Evolutionary conservation across 1,140 invertebrate species (phyloP).

Genomic region (Drosophila mojavensis): DNA sequence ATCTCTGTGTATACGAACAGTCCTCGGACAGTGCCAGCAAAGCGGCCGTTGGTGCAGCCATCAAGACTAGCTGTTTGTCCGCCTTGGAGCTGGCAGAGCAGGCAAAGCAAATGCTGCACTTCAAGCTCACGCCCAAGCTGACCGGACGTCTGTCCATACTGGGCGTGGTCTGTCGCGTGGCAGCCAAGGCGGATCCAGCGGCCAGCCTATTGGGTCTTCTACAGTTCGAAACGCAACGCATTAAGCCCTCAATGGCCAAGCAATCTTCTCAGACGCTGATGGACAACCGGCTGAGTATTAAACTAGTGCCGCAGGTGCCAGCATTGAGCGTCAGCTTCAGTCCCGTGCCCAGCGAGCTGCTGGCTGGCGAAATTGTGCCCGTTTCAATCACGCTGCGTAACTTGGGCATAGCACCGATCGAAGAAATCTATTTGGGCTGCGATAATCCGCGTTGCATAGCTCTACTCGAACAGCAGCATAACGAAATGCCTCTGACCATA

Average conservation of each 20-base stretch:
- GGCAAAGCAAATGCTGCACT: slow-evolving; percentile 79
- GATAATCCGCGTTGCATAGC: slow-evolving; percentile 86
- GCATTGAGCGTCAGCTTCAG: slow-evolving; percentile 90
- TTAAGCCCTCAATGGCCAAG: slow-evolving; percentile 84
- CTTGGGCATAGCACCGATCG: slow-evolving; percentile 87
- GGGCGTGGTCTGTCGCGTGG: slow-evolving; percentile 84
- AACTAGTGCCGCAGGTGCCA: slow-evolving; percentile 88
- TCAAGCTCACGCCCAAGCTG: slow-evolving; percentile 84
- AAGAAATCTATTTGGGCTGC: slow-evolving; percentile 87
- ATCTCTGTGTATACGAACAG: slow-evolving; percentile 78
- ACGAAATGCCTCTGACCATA: slow-evolving; percentile 61
- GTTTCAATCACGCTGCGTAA: slow-evolving; percentile 88
- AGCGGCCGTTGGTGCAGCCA: slow-evolving; percentile 68
- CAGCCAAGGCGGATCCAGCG: slow-evolving; percentile 72
- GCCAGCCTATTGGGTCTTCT: slow-evolving; percentile 87
- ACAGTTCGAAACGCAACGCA: slow-evolving; percentile 85
- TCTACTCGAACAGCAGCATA: slow-evolving; percentile 85
- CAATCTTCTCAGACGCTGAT: slow-evolving; percentile 84
- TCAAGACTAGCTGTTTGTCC: slow-evolving; percentile 84
- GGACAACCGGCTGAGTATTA: slow-evolving; percentile 88
- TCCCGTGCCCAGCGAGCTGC: slow-evolving; percentile 87
- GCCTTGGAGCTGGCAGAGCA: slow-evolving; percentile 83
- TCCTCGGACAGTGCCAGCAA: slow-evolving; percentile 65
- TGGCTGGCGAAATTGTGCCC: slow-evolving; percentile 89
- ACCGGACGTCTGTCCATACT: slow-evolving; percentile 84